Evolutionary conservation across 2,113 vertebrate species (phyloP), one percentile per base, ranked within the genome.

Genomic region (Donacobius atricapilla): DNA sequence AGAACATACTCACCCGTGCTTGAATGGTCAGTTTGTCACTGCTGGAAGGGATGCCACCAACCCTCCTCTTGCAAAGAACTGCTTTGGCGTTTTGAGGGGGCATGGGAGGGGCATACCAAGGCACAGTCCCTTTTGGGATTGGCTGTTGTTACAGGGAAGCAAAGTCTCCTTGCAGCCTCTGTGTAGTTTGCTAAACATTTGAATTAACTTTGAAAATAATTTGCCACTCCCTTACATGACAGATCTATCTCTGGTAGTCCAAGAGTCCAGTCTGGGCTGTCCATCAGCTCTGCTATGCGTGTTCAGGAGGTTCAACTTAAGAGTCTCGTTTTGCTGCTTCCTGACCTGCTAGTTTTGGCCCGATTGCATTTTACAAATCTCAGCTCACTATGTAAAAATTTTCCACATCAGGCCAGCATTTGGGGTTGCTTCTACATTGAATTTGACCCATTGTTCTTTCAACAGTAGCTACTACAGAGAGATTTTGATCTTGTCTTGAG

Each of bases 81-180:
- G 3, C 19, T 80, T 63, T 22, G 35, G 22, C 48, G 44, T 24
- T 35, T 57, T 63, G 27, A 23, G 35, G 15, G 66, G 25, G 23
- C 6, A 8, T 42, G 27, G 15, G 7, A 10, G 35, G 6, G 22
- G 10, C 3, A 1, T 6, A 13, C 12, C 2, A 6, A 54, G 42
- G 14, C 13, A 33, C 6, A 17, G 25, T 10, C 7, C 13, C 9
- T 56, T 40, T 65, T 83, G 37, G 21, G 31, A 14, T 30, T 7
- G 1, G 8, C 40, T 81, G 9, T 64, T 61, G 6, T 50, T 51
- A 42, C 0, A 1, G 18, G 31, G 12, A 79, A 58, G 13, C 10
- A 51, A 92, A 81, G 5, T 15, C 18, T 58, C 37, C 60, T 87
- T 6, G 10, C 5, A 57, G 8, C 17, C 20, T 77, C 63, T 47